A percentile compares a stretch with the other conserved stretches of the same genome.
Evolutionary conservation across 2,797 vertebrate genomes (phyloP).

Genomic region (Karalla daura): DNA sequence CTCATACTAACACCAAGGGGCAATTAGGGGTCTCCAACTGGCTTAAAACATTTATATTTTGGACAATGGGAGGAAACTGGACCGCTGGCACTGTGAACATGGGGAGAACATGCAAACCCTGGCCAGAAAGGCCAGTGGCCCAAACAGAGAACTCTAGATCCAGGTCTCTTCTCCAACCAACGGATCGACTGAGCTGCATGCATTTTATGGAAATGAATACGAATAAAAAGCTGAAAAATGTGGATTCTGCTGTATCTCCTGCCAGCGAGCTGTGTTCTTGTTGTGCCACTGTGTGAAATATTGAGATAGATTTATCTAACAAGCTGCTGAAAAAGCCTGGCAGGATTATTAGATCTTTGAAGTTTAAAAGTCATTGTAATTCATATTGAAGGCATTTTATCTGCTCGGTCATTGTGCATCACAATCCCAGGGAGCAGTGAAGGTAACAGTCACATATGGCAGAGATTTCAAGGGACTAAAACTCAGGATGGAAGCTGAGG

Average conservation of each 20-base stretch:
- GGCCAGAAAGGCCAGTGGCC: too few relatives aligned
- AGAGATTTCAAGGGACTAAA: neutral
- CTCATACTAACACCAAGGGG: too few relatives aligned
- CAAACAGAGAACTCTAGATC: too few relatives aligned
- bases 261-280: neutral
- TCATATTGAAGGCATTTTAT: neutral
- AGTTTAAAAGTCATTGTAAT: neutral
- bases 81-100: too few relatives aligned
- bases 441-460: neutral
- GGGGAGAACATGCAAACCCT: too few relatives aligned
- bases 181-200: too few relatives aligned
- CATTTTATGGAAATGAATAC: neutral
- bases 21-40: too few relatives aligned
- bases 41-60: too few relatives aligned
- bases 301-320: neutral
- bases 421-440: neutral
- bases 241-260: conserved; percentile 6
- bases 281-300: neutral
- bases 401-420: neutral
- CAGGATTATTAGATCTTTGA: conserved; percentile 19
- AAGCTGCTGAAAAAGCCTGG: neutral
- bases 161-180: too few relatives aligned
- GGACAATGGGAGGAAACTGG: too few relatives aligned
- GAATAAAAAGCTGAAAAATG: too few relatives aligned
- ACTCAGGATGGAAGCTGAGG: neutral